phyloP scores from a whole-genome alignment of 2,113 vertebrate species.

The Sprattus sprattus region DNA sequence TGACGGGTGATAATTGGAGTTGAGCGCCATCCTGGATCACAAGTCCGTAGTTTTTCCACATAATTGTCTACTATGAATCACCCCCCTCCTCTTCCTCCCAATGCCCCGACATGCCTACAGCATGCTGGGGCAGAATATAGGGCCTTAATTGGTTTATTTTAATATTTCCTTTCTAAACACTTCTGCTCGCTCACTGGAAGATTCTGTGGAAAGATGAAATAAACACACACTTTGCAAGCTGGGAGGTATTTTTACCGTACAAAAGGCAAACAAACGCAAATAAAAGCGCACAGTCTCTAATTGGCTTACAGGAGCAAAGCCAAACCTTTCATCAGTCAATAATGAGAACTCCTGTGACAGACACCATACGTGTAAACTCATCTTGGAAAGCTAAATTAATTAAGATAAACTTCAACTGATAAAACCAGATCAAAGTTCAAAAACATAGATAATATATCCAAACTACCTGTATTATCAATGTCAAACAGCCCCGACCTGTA shows the following conservation, averaged over 20 bases:
- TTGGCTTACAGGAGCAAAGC: constrained; percentile 42
- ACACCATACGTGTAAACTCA: constrained; percentile 19
- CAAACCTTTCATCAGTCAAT: constrained; percentile 48
- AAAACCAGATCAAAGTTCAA: not conserved
- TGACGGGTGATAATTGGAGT: not conserved
- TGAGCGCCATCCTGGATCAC: not conserved
- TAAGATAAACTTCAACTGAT: constrained; percentile 43
- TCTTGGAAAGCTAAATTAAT: not conserved
- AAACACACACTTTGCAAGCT: not conserved
- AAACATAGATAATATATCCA: not conserved
- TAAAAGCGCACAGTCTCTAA: constrained; percentile 16
- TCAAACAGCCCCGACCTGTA: not conserved
- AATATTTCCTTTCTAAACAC: constrained; percentile 24
- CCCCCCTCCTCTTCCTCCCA: too few relatives aligned
- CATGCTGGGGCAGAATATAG: constrained; percentile 41
- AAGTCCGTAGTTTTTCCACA: not conserved
- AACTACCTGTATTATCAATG: not conserved
- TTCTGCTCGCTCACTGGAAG: not conserved
- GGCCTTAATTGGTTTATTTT: constrained; percentile 52
- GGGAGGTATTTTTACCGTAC: not conserved
- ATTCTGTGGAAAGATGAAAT: not conserved
- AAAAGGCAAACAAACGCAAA: constrained; percentile 1
- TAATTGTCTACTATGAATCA: not conserved
- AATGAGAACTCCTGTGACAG: constrained; percentile 44
- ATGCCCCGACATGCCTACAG: constrained; percentile 15